Evolutionary conservation across 1,140 invertebrate species (phyloP).

Genomic region (Eubasilissa regina): DNA sequence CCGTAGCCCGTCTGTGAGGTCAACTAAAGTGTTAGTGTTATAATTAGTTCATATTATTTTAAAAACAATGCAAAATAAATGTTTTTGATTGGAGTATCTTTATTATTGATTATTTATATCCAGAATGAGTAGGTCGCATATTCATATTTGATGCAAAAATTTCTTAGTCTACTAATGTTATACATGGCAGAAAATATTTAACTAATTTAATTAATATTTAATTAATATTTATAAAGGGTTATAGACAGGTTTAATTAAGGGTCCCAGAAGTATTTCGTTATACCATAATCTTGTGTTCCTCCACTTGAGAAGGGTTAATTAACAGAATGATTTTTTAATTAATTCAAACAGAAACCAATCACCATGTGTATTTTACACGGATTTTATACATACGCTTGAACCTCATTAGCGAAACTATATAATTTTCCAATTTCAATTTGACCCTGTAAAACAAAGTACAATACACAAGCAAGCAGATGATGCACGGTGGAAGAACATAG

Average conservation of each 20-base stretch:
- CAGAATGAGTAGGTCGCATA: too few relatives aligned
- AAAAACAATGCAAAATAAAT: not conserved
- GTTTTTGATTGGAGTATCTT: not conserved
- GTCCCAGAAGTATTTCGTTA: not conserved
- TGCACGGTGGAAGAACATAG: not conserved
- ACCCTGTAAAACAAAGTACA: not conserved
- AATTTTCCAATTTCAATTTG: not conserved
- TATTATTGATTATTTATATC: too few relatives aligned
- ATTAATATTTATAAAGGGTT: too few relatives aligned
- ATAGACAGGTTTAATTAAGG: too few relatives aligned
- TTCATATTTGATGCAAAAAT: too few relatives aligned
- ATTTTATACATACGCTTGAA: conserved; percentile 5
- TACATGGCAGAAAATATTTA: too few relatives aligned
- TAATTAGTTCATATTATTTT: conserved; percentile 3
- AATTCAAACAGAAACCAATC: conserved; percentile 16
- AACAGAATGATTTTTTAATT: conserved; percentile 4
- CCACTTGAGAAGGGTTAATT: conserved; percentile 4
- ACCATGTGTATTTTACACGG: conserved; percentile 14
- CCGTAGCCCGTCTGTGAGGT: conserved; percentile 66
- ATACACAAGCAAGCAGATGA: not conserved
- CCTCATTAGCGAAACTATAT: not conserved
- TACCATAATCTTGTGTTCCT: conserved; percentile 4
- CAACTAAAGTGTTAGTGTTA: not conserved
- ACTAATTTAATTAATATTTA: too few relatives aligned
- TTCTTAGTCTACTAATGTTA: too few relatives aligned